Percentiles rank a stretch among this genome's conserved stretches.
Evolutionary conservation across 64 coral and sea anemone genomes (phyloP).

Genomic region (Anthopleura sola): DNA sequence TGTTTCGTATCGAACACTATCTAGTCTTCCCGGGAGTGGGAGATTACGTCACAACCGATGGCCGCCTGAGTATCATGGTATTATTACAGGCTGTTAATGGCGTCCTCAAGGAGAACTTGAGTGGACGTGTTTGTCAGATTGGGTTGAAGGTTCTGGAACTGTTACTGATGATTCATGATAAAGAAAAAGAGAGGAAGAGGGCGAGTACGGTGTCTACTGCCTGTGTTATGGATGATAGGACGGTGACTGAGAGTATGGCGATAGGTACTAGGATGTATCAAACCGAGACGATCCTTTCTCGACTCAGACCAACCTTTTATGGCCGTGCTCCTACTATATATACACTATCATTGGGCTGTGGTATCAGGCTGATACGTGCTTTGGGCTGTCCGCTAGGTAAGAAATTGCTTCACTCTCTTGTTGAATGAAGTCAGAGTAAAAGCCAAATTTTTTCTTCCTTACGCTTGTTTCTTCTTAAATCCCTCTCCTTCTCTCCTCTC

Average conservation of each 20-base stretch:
- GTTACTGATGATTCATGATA: slow-evolving; percentile 53
- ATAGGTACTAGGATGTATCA: slow-evolving; percentile 72
- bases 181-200: slow-evolving; percentile 31
- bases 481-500: too few relatives aligned
- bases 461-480: too few relatives aligned
- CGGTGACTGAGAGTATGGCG: slow-evolving; percentile 72
- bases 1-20: slow-evolving; percentile 60
- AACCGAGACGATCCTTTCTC: slow-evolving; percentile 70
- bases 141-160: slow-evolving; percentile 31
- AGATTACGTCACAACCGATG: slow-evolving; percentile 86
- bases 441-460: too few relatives aligned
- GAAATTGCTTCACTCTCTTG: neutral
- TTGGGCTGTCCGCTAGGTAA: slow-evolving; percentile 88
- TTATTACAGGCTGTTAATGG: slow-evolving; percentile 76
- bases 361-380: slow-evolving; percentile 55
- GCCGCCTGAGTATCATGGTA: slow-evolving; percentile 69
- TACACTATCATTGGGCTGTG: slow-evolving; percentile 64
- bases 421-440: too few relatives aligned
- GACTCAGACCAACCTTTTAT: slow-evolving; percentile 81
- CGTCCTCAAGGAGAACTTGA: slow-evolving; percentile 62
- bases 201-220: slow-evolving; percentile 39
- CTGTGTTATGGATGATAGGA: slow-evolving; percentile 61
- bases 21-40: slow-evolving; percentile 75
- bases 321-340: slow-evolving; percentile 68
- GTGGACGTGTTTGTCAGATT: slow-evolving; percentile 50